phyloP scores from a whole-genome alignment of 2,113 vertebrate genomes.

The Thamnophis sirtalis region DNA sequence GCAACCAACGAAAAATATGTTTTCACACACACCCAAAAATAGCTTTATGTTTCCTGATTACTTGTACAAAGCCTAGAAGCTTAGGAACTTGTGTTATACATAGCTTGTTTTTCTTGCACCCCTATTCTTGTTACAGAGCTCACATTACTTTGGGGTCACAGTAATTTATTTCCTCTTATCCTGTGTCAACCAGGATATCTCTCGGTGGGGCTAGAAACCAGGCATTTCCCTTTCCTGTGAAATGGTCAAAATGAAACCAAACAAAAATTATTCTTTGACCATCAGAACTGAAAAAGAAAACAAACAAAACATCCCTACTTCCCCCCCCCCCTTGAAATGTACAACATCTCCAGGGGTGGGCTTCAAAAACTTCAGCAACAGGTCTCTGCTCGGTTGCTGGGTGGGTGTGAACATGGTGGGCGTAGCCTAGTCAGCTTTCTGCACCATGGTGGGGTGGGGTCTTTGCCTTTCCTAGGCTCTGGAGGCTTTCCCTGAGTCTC shows the following conservation, averaged over 20 bases:
- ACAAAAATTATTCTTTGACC: conserved; percentile 35
- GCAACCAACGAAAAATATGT: background rate
- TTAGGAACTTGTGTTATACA: background rate
- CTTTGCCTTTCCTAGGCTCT: no score
- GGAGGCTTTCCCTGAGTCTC: no score
- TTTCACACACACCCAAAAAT: background rate
- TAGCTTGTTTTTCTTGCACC: background rate
- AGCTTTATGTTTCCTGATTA: background rate
- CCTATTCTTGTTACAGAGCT: background rate
- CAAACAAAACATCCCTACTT: background rate
- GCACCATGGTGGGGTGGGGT: no score
- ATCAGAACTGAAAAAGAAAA: background rate
- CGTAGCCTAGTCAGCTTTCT: no score
- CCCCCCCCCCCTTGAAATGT: fast-evolving
- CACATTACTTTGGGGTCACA: background rate
- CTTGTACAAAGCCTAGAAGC: background rate
- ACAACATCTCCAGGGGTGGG: background rate
- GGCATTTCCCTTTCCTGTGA: conserved; percentile 53
- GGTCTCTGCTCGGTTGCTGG: no score
- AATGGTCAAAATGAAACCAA: conserved; percentile 45
- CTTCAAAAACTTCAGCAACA: no score
- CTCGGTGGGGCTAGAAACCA: conserved; percentile 43
- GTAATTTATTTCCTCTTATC: conserved; percentile 34
- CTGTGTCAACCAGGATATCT: background rate
- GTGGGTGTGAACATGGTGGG: no score